Evolutionary conservation across 2,797 vertebrate genomes (phyloP), one percentile per base, ranked within the genome.

Genomic region (Gastrophryne carolinensis): DNA sequence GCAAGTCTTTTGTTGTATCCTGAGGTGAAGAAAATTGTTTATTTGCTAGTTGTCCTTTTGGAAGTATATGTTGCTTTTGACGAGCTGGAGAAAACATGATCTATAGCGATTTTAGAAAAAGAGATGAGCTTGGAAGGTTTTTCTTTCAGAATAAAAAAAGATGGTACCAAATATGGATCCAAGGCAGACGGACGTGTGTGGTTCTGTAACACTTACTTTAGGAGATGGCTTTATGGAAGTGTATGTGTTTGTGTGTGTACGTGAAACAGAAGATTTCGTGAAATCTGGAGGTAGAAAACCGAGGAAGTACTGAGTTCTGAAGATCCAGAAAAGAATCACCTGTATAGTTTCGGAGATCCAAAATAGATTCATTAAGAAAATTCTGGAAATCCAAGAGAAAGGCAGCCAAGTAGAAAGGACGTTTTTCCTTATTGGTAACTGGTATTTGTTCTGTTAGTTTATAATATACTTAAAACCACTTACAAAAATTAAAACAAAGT

Each of bases 1-100:
- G 95, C 96, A 97, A 87, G 60, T 37, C 82, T 57, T 79, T 67
- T 68, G 82, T 82, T 29, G 64, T 88, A 86, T 90, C 91, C 90
- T 90, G 90, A 92, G 90, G 88, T 86, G 87, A 88, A 83, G 81
- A 85, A 83, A 84, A 83, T 72, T 7, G 68, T 26, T 78, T 27
- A 0, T 34, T 64, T 70, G 68, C 69, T 73, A 27, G 52, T 56
- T 58, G 82, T 76, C 77, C 37, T 52, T 10, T 54, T 69, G 49
- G 47, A 81, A 76, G 65, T 60, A 78, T 57, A 78, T 85, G 82
- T 82, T 82, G 37, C 17, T 19, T 52, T 52, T 44, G 50, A 41
- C 58, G 60, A 58, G 64, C 35, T 17, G 23, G 50, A 64, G 75
- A 78, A 41, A 63, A 66, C 23, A 57, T 24, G 67, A 65, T 15